A percentile compares a stretch with the other conserved stretches of the same genome.
These are phyloP conservation scores for Cliona cf. orientalis DNA, from an alignment of 37 sponge, comb jelly and placozoan species.

Conservation along the genomic window DNA sequence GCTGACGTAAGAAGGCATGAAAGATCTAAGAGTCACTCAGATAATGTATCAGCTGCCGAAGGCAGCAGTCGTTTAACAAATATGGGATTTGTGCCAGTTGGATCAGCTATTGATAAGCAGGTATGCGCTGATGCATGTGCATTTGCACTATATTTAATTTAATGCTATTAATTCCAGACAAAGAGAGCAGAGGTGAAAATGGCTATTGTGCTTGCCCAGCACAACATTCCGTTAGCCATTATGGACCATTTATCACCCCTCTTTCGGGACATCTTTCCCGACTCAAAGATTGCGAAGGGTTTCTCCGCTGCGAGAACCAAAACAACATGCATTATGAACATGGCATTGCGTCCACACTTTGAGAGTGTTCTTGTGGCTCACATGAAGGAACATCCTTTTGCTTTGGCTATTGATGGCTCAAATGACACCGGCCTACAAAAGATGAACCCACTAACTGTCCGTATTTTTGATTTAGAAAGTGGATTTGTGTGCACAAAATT, in stretches of 20 bases:
- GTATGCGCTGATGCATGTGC: neutral
- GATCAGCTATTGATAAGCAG: neutral
- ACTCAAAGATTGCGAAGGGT: slow-evolving; percentile 48
- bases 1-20: slow-evolving; percentile 25
- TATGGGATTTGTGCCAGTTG: slow-evolving; percentile 1
- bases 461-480: neutral
- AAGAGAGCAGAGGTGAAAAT: slow-evolving; percentile 60
- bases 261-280: slow-evolving; percentile 56
- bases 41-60: neutral
- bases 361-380: slow-evolving; percentile 5
- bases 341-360: slow-evolving; percentile 28
- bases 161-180: neutral
- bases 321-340: slow-evolving; percentile 43
- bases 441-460: slow-evolving; percentile 50
- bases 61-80: neutral
- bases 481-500: slow-evolving; percentile 15
- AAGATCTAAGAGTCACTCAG: neutral
- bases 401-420: slow-evolving; percentile 56
- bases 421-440: slow-evolving; percentile 35
- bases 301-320: slow-evolving; percentile 51
- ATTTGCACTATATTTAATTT: neutral
- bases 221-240: slow-evolving; percentile 59
- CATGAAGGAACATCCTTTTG: slow-evolving; percentile 48
- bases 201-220: slow-evolving; percentile 44
- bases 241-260: slow-evolving; percentile 47